These are phyloP conservation scores for Scolopax rusticola DNA, from an alignment of 2,797 vertebrate species.

Conservation along the genomic window DNA sequence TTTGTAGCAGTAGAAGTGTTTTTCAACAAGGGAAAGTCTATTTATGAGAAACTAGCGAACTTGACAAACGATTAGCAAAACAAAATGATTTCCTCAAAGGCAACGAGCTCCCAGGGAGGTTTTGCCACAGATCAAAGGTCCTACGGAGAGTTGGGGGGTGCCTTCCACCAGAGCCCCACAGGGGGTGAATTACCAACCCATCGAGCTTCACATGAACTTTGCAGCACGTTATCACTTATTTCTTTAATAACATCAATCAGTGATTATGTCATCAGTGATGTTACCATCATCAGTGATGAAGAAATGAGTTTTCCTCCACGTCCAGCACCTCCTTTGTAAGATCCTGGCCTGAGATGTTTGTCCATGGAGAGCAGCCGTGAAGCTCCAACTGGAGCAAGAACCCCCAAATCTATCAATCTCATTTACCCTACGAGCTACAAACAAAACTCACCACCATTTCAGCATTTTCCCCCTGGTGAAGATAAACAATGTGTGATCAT, in stretches of 20 bases:
- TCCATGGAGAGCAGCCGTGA: not conserved
- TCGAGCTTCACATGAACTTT: not conserved
- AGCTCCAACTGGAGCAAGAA: not conserved
- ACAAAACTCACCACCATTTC: not conserved
- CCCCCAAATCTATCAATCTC: not conserved
- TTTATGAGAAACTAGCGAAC: not conserved
- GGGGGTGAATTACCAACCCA: not conserved
- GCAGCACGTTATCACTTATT: not conserved
- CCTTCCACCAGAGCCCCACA: not conserved
- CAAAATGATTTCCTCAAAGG: not conserved
- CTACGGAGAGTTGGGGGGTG: no score
- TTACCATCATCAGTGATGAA: no score
- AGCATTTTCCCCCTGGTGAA: not conserved
- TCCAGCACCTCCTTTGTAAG: rapidly evolving
- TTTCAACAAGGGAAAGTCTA: not conserved
- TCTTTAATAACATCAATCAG: not conserved
- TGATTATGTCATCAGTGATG: no score
- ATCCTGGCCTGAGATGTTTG: not conserved
- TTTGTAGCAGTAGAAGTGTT: not conserved
- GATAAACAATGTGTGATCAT: not conserved
- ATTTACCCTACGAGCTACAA: not conserved
- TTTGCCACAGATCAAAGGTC: not conserved
- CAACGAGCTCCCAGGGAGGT: not conserved
- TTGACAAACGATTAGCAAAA: not conserved
- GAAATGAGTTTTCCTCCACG: not conserved